Evolutionary conservation across 2,888 invertebrate genomes (phyloP).

Genomic region (Esperia sulphurella): DNA sequence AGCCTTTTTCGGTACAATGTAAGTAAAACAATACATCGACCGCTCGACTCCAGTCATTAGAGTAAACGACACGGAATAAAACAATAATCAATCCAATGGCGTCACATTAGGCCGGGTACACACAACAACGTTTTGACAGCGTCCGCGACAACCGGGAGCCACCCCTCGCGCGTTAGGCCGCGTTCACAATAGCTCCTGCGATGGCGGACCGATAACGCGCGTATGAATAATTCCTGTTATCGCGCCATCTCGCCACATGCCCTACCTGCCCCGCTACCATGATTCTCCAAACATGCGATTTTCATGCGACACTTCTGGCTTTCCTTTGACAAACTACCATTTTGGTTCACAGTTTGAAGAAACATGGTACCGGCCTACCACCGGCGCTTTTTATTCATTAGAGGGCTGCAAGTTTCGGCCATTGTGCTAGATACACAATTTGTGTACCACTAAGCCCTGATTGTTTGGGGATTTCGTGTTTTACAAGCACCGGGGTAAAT

Average conservation of each 20-base stretch:
- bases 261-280: conserved; percentile 74
- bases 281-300: conserved; percentile 42
- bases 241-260: conserved; percentile 77
- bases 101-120: conserved; percentile 63
- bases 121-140: conserved; percentile 72
- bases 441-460: conserved; percentile 65
- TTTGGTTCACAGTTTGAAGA: conserved; percentile 22
- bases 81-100: conserved; percentile 66
- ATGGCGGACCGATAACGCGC: conserved; percentile 74
- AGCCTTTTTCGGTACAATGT: conserved; percentile 2
- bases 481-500: conserved; percentile 46
- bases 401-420: conserved; percentile 67
- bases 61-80: conserved; percentile 48
- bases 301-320: conserved; percentile 32
- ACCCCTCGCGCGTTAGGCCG: conserved; percentile 70
- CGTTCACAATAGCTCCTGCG: conserved; percentile 71
- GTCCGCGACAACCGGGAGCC: conserved; percentile 68
- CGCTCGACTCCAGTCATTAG: conserved; percentile 33
- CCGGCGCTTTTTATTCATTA: conserved; percentile 71
- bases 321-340: conserved; percentile 26
- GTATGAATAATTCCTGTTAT: conserved; percentile 79
- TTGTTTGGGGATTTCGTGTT: conserved; percentile 65
- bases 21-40: conserved; percentile 30
- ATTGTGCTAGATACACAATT: conserved; percentile 68
- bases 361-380: conserved; percentile 53